Base-by-base conservation (phyloP, 2,113 vertebrate species). In the Myotis yumanensis region DNA sequence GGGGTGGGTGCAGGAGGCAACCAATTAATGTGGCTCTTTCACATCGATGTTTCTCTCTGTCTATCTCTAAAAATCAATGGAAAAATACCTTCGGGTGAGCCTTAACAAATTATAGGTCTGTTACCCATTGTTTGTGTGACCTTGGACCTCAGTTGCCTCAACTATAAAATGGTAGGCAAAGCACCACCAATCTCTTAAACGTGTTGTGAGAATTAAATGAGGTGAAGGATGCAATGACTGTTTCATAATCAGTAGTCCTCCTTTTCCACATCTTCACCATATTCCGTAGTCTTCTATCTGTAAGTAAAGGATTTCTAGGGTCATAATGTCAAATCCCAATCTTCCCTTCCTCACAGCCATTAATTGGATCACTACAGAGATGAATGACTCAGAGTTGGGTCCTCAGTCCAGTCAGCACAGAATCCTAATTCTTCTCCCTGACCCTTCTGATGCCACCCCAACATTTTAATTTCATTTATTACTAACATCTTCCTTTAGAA, bases 401-500 rank as follows among this genome's bases (percentile, higher is more conserved):
- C 40, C 11, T 2, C 30, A 40, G 4, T 25, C 10, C 52, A 68
- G 37, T 18, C 40, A 85, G 11, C 28, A 18, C 62, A 82, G 51
- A 11, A 0, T n/a, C 4, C 71, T 77, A 54, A 86, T 25, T 62
- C 32, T 83, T 30, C 80, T 80, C 71, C 15, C 3, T 35, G 1
- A 22, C 14, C 7, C 11, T 32, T 80, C 37, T 76, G 51, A 17
- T 14, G 59, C 9, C 48, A 72, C 4, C 3, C 59, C 46, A 48
- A 90, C 91, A 37, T 22, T 28, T 22, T 46, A 71, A 66, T 84
- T 59, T 68, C 11, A 35, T 88, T 83, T 51, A 75, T 16, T 75
- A 57, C 17, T 37, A 76, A 76, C 6, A 90, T 7, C 40, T 80
- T 95, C 18, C 23, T 91, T 86, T 86, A 76, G 43, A 62, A 87